Evolutionary conservation across 2,113 vertebrate genomes (phyloP).

Genomic region (Neolamprologus longior): DNA sequence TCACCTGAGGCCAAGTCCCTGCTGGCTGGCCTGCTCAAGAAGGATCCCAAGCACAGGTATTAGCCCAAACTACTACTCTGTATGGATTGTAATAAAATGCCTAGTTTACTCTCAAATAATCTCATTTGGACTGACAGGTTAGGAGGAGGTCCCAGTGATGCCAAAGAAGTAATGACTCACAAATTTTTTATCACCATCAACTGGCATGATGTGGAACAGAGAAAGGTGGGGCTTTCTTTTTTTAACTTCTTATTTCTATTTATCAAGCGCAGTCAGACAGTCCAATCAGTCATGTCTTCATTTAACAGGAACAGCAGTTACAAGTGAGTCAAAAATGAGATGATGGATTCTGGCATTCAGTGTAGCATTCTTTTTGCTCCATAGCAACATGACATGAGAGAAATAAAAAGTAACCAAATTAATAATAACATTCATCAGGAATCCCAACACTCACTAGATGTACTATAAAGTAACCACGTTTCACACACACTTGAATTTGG

Average conservation of each 20-base stretch:
- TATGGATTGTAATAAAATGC: not conserved
- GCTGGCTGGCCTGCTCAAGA: slow-evolving; percentile 81
- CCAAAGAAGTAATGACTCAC: slow-evolving; percentile 86
- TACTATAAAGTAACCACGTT: not conserved
- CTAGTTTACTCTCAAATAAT: not conserved
- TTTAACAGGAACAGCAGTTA: not conserved
- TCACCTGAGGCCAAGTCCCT: slow-evolving; percentile 81
- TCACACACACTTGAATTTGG: not conserved
- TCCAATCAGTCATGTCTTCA: not conserved
- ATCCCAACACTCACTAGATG: not conserved
- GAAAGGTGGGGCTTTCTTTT: slow-evolving; percentile 69
- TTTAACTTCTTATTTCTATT: not conserved
- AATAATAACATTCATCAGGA: not conserved
- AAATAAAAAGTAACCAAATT: not conserved
- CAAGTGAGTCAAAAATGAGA: not conserved
- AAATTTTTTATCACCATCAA: slow-evolving; percentile 78
- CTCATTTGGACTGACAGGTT: slow-evolving; percentile 66
- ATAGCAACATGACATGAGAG: not conserved
- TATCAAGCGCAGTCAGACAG: not conserved
- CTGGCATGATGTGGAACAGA: slow-evolving; percentile 85
- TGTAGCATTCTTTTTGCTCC: not conserved
- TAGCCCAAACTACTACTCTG: too few relatives aligned
- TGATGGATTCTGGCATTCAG: not conserved
- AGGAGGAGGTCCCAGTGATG: slow-evolving; percentile 79
- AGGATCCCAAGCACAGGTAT: slow-evolving; percentile 85